Evolutionary conservation across 2,888 invertebrate genomes (phyloP), one percentile per base, ranked within the genome.

Genomic region (Lasioglossum pauxillum): DNA sequence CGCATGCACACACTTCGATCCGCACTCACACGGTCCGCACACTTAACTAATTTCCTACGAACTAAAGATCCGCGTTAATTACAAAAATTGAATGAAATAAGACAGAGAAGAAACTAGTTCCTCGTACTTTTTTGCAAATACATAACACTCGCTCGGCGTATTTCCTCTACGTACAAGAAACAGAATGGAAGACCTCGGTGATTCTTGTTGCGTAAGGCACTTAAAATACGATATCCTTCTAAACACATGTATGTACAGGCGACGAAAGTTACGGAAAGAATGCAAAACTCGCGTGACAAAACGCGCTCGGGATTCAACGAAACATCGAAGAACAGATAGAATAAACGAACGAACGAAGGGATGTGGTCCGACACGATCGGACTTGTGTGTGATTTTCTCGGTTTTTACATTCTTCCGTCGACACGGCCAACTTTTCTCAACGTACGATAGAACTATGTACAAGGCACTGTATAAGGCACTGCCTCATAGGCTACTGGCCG

Each of bases 161-260:
- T 89, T 78, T 71, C 90, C 89, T 89, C 35, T 89, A 91, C 91
- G 90, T 93, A 93, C 92, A 93, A 92, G 92, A 94, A 94, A 95
- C 93, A 93, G 90, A 94, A 94, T 95, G 95, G 95, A 95, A 95
- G 95, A 95, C 95, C 90, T 93, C 92, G 93, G 94, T 95, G 95
- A 95, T 95, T 95, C 94, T 95, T 95, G 95, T 95, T 95, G 95
- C 93, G 91, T 94, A 95, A 95, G 95, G 95, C 95, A 95, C 95
- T 95, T 95, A 95, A 93, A 93, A 89, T 93, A 91, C 84, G 86
- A 79, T 84, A 88, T 87, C 75, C 76, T 53, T 84, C 75, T 92
- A 91, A 71, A 85, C 88, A 64, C 64, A 67, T 35, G 78, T 92
- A 93, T 91, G 75, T 91, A 92, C 91, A 92, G 77, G 35, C 31